Percentiles rank a stretch among this genome's conserved stretches.
Conservation (phyloP, 2,888 invertebrate genomes). For the Sisyra terminalis region DNA sequence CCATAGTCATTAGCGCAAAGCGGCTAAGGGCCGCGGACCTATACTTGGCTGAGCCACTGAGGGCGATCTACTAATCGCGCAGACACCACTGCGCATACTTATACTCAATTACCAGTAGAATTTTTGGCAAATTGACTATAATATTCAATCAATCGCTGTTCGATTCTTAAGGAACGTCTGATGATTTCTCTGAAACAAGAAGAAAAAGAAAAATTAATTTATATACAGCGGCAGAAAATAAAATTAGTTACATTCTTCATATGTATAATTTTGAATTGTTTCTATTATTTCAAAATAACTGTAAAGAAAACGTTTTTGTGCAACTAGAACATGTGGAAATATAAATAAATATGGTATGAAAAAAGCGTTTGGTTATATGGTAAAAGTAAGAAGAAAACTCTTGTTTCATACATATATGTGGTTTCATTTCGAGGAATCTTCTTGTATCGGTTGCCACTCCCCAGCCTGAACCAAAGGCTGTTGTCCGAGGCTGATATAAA, state of each 20-base stretch:
- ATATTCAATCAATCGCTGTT: constrained; percentile 3
- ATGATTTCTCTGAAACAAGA: neutral
- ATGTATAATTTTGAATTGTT: neutral
- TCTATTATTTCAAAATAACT: neutral
- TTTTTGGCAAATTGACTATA: neutral
- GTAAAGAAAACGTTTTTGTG: constrained; percentile 1
- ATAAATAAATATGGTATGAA: neutral
- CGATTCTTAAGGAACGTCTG: neutral
- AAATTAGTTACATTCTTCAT: neutral
- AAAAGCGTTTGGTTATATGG: too few relatives aligned
- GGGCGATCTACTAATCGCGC: constrained; percentile 1
- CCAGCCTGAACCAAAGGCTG: constrained; percentile 13
- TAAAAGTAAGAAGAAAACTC: too few relatives aligned
- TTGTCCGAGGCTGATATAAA: constrained; percentile 12
- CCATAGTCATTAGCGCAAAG: constrained; percentile 53
- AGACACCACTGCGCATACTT: constrained; percentile 5
- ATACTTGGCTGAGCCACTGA: constrained; percentile 14
- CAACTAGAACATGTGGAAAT: neutral
- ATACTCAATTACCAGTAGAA: neutral
- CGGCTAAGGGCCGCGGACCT: constrained; percentile 39
- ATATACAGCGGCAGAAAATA: constrained; percentile 1
- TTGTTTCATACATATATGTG: constrained; percentile 1
- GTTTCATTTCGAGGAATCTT: constrained; percentile 16
- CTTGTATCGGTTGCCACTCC: constrained; percentile 13
- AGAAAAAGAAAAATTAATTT: neutral